Conservation (phyloP, 92 coral and sea anemone genomes). For the Phenganax stokvisi region DNA sequence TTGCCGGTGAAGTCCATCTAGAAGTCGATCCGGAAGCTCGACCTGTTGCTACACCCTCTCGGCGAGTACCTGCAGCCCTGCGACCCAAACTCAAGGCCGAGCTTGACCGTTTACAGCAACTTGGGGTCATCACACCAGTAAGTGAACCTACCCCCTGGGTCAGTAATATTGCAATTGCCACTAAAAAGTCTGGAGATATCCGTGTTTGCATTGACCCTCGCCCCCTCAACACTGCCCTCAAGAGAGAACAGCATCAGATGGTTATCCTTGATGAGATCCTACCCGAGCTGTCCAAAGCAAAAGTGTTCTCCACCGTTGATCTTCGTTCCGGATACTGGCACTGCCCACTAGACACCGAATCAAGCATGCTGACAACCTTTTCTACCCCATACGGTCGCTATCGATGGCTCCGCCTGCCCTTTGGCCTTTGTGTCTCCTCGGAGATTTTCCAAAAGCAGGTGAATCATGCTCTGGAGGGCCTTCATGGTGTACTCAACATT, state of each 20-base stretch:
- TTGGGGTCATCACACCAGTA: slow-evolving; percentile 34
- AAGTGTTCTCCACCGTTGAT: slow-evolving; percentile 40
- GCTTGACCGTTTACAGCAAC: slow-evolving; percentile 29
- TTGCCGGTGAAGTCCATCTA: slow-evolving; percentile 48
- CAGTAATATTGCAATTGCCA: slow-evolving; percentile 39
- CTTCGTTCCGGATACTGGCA: slow-evolving; percentile 38
- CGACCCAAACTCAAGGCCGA: slow-evolving; percentile 17
- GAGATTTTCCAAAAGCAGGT: too few species aligned
- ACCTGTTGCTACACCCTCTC: slow-evolving; percentile 46
- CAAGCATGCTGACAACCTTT: too few species aligned
- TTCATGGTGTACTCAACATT: too few species aligned
- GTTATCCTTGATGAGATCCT: slow-evolving; percentile 41
- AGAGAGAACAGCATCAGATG: slow-evolving; percentile 37
- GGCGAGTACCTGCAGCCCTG: slow-evolving; percentile 44
- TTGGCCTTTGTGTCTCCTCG: too few species aligned
- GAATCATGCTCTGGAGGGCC: too few species aligned
- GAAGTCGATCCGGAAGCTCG: slow-evolving; percentile 44
- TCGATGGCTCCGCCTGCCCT: too few species aligned
- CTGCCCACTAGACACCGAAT: slow-evolving; percentile 16
- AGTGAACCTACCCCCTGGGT: slow-evolving; percentile 49
- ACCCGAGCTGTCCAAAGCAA: slow-evolving; percentile 38
- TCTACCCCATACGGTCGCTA: too few species aligned
- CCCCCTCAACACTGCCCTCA: slow-evolving; percentile 35
- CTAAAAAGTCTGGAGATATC: slow-evolving; percentile 43
- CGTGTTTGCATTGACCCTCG: slow-evolving; percentile 44